A percentile compares a stretch with the other conserved stretches of the same genome.
phyloP scores from a whole-genome alignment of 2,888 invertebrate genomes.

The Anagyrus pseudococci region DNA sequence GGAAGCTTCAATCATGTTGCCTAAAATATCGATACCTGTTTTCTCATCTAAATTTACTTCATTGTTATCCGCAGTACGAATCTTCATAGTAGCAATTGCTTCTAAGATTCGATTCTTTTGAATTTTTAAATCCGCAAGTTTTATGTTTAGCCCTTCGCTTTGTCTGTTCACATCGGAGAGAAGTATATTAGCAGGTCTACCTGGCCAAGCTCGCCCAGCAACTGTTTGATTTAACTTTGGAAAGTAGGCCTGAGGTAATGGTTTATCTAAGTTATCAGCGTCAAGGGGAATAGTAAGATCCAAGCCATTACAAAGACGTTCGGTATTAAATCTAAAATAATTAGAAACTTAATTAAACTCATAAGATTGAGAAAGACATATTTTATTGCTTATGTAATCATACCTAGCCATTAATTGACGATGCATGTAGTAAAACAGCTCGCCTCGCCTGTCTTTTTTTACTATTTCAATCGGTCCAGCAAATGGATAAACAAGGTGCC shows the following conservation, averaged over 20 bases:
- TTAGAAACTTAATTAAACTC: no score
- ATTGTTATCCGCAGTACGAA: constrained; percentile 67
- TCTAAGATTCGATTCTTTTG: no score
- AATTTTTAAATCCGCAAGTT: constrained; percentile 72
- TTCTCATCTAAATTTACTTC: constrained; percentile 62
- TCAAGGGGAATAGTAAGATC: constrained; percentile 69
- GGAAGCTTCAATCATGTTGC: constrained; percentile 75
- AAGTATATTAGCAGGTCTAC: constrained; percentile 68
- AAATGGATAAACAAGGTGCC: constrained; percentile 87
- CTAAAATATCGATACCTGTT: constrained; percentile 78
- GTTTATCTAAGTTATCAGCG: constrained; percentile 71
- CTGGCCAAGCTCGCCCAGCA: constrained; percentile 78
- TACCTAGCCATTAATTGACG: constrained; percentile 70
- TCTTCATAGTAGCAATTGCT: constrained; percentile 72
- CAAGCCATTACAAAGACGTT: constrained; percentile 76
- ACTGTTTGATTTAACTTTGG: constrained; percentile 82
- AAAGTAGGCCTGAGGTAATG: constrained; percentile 81
- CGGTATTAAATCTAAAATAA: constrained; percentile 75
- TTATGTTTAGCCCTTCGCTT: constrained; percentile 71
- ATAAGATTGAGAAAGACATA: no score
- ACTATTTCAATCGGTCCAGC: constrained; percentile 72
- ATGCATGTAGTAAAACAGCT: constrained; percentile 84
- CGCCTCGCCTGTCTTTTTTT: constrained; percentile 77
- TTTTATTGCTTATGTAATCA: no score
- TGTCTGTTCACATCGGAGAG: constrained; percentile 73